Base-by-base conservation (phyloP, 1,140 invertebrate genomes). In the Heliothis virescens region DNA sequence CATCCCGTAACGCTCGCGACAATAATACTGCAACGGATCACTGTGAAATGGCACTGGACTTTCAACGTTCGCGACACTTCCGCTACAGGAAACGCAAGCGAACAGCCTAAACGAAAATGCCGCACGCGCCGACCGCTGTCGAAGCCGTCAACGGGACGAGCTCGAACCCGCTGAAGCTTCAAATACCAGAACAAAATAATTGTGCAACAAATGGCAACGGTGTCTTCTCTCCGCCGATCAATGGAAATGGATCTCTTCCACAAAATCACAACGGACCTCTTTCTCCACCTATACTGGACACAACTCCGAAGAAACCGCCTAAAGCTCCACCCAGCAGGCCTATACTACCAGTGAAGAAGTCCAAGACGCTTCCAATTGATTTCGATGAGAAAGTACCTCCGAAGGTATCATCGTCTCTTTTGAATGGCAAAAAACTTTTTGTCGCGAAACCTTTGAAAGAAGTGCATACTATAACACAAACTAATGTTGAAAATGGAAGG, bases 401-500 rank as follows among this genome's bases (percentile, higher is more conserved):
- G 13, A 92, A 92, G 80, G 72, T 88, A 34, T 81, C 89, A 1
- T 87, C 88, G 12, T 86, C 87, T 57, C 71, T 91, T 15, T 41
- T 91, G 3, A 93, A 90, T 74, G 90, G 91, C 55, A 94, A 93
- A 80, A 90, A 90, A 81, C 82, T 94, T 41, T 94, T 92, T 79
- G 87, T 93, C 26, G 87, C 94, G n/a, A 95, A 94, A 83, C 90
- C 92, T 9, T 84, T 95, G 47, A 95, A 94, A 80, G 95, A 95
- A 85, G 86, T 95, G 12, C 90, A 91, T 12, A 93, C 92, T 1
- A 88, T 94, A n/a, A 88, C 87, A 59, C 86, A 91, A 50, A 87
- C 75, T 71, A 71, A 84, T 75, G 71, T 80, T 59, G 92, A 92
- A 69, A 92, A 90, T 85, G 85, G 84, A 71, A 90, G 82, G 53